Evolutionary conservation across 2,113 vertebrate genomes (phyloP).

Genomic region (Asarcornis scutulata): DNA sequence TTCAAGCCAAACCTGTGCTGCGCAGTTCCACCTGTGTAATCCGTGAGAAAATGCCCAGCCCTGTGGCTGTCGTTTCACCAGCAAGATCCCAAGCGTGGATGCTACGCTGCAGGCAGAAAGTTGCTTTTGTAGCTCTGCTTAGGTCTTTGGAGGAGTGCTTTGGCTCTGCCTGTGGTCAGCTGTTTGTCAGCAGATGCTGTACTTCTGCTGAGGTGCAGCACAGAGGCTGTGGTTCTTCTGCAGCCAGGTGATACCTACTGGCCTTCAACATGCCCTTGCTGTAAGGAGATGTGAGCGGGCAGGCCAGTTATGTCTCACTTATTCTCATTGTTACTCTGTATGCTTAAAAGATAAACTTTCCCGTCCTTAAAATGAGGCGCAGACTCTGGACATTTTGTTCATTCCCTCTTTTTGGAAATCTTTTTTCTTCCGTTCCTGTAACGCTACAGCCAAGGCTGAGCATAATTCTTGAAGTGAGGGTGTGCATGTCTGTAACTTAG

Average conservation of each 20-base stretch:
- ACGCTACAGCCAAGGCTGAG: neutral
- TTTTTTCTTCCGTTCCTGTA: neutral
- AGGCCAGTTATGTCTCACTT: neutral
- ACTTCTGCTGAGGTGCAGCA: neutral
- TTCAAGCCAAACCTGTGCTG: neutral
- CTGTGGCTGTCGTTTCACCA: neutral
- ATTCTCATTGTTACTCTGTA: neutral
- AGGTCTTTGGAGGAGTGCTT: neutral
- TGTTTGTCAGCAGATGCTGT: neutral
- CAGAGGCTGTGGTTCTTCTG: accelerated
- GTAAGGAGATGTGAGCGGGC: neutral
- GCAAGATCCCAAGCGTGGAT: neutral
- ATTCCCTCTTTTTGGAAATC: neutral
- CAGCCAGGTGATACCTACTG: accelerated
- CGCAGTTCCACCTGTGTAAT: accelerated
- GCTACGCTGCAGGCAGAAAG: neutral
- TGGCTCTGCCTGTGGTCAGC: neutral
- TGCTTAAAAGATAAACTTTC: neutral
- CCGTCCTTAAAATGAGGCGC: neutral
- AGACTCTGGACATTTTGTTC: neutral
- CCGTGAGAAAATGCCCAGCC: neutral
- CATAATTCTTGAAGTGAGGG: neutral
- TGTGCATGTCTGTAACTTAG: neutral
- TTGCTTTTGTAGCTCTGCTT: neutral
- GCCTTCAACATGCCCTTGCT: accelerated